Percentiles rank a stretch among this genome's conserved stretches.
Evolutionary conservation across 2,113 vertebrate species (phyloP).

Genomic region (Amphilophus citrinellus): DNA sequence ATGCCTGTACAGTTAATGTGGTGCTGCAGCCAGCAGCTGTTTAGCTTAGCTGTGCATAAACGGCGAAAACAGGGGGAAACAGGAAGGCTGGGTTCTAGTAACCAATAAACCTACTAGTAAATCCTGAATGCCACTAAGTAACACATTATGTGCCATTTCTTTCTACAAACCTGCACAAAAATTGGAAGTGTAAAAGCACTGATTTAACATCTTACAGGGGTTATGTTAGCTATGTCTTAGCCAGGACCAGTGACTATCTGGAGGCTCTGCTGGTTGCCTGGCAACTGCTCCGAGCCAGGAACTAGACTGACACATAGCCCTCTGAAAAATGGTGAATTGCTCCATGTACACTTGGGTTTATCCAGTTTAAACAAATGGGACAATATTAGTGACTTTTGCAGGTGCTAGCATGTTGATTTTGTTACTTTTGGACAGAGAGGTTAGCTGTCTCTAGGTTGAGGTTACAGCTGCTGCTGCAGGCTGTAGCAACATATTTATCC

Average conservation of each 20-base stretch:
- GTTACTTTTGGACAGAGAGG: neutral
- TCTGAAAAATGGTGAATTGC: conserved; percentile 10
- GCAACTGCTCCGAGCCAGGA: conserved; percentile 23
- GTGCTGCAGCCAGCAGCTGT: neutral
- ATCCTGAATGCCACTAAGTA: neutral
- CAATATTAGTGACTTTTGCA: neutral
- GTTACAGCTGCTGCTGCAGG: neutral
- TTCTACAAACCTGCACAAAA: neutral
- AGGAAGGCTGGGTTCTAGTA: neutral
- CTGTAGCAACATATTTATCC: neutral
- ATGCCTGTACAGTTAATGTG: neutral
- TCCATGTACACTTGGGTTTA: conserved; percentile 12
- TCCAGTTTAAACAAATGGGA: neutral
- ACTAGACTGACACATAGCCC: conserved; percentile 27
- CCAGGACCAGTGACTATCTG: conserved; percentile 15
- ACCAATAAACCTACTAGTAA: neutral
- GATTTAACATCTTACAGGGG: neutral
- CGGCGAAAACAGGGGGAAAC: neutral
- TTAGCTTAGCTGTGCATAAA: neutral
- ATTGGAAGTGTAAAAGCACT: neutral
- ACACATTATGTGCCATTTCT: neutral
- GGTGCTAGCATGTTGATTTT: neutral
- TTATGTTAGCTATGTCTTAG: conserved; percentile 1
- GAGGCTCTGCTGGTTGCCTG: conserved; percentile 23
- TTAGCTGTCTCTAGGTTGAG: neutral